A percentile compares a stretch with the other conserved stretches of the same genome.
These are phyloP conservation scores for Phoxinus dragarum DNA, from an alignment of 2,797 vertebrate genomes.

Conservation along the genomic window DNA sequence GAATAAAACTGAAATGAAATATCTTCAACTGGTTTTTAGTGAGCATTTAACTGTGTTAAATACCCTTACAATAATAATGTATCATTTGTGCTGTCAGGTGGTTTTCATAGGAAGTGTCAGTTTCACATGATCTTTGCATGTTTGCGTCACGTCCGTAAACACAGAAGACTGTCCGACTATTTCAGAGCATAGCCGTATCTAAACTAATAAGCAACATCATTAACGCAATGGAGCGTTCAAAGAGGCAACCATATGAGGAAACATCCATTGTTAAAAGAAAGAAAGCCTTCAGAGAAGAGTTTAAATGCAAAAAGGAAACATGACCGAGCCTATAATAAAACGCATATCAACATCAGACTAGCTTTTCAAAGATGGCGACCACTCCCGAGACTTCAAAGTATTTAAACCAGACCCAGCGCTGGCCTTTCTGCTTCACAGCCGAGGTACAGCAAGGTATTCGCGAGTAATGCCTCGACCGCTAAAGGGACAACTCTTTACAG, in stretches of 20 bases:
- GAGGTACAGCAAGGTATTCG: background rate
- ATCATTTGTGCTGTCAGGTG: background rate
- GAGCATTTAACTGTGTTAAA: background rate
- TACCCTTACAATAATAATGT: background rate
- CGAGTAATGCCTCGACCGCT: background rate
- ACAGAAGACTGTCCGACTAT: background rate
- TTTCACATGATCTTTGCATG: background rate
- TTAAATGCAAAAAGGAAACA: background rate
- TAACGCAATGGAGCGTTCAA: background rate
- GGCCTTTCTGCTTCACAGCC: background rate
- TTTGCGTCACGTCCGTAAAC: background rate
- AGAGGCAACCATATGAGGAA: background rate
- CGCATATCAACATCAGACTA: too few relatives aligned
- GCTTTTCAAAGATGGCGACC: background rate
- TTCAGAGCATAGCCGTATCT: background rate
- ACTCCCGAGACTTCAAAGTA: background rate
- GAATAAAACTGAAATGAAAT: background rate
- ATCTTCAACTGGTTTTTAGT: background rate
- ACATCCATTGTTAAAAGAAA: background rate
- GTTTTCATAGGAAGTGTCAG: background rate
- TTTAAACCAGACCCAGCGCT: background rate
- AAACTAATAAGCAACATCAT: background rate
- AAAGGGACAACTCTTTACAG: too few relatives aligned
- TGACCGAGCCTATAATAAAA: background rate
- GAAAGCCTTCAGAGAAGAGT: background rate